A percentile compares a stretch with the other conserved stretches of the same genome.
Conservation (phyloP, 2,888 invertebrate genomes). For the Molorchus minor region DNA sequence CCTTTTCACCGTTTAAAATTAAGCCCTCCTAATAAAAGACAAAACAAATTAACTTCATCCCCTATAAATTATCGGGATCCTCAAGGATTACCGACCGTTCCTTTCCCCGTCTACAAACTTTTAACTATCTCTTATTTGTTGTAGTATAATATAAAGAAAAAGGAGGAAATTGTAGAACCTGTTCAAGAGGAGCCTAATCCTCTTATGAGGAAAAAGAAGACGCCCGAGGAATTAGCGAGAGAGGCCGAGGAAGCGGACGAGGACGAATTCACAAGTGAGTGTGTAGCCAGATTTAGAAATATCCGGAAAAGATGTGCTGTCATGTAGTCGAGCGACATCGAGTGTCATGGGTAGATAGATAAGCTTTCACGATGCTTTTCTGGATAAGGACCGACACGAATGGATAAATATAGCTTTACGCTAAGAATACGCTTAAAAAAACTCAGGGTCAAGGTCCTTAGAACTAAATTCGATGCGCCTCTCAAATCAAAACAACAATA, state of each 20-base stretch:
- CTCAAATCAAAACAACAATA: too few relatives aligned
- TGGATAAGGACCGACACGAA: slow-evolving; percentile 8
- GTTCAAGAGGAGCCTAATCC: slow-evolving; percentile 91
- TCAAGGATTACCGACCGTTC: background rate
- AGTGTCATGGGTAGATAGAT: slow-evolving; percentile 21
- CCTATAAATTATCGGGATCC: background rate
- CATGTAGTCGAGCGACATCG: slow-evolving; percentile 46
- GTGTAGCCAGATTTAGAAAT: slow-evolving; percentile 55
- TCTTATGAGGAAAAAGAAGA: slow-evolving; percentile 98
- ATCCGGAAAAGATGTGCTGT: slow-evolving; percentile 56
- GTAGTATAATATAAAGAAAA: slow-evolving; percentile 99
- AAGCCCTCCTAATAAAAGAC: background rate
- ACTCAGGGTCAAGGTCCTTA: too few relatives aligned
- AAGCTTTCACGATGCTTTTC: slow-evolving; percentile 28
- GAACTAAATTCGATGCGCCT: too few relatives aligned
- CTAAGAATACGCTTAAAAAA: too few relatives aligned
- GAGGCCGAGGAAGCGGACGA: slow-evolving; percentile 96
- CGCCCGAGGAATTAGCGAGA: slow-evolving; percentile 95
- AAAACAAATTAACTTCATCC: background rate
- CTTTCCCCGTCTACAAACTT: background rate
- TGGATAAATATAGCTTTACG: slow-evolving; percentile 19
- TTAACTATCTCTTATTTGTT: slow-evolving; percentile 52
- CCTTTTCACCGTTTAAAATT: background rate
- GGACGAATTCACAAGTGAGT: slow-evolving; percentile 95
- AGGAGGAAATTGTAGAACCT: slow-evolving; percentile 87